phyloP scores from a whole-genome alignment of 92 coral and sea anemone genomes.

The Palythoa heliodiscus region DNA sequence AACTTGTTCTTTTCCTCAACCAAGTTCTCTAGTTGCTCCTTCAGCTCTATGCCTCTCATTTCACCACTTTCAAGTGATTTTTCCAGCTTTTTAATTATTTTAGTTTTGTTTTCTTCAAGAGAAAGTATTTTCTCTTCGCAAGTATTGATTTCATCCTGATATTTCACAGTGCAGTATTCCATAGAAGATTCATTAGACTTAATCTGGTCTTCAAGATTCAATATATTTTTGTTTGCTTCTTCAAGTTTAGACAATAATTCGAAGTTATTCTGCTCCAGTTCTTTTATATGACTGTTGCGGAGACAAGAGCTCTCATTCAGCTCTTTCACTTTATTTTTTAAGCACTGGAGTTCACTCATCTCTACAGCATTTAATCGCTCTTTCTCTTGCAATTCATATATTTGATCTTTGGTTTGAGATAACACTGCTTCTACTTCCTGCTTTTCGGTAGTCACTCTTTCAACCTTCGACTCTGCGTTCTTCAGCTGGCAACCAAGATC shows the following conservation, averaged over 20 bases:
- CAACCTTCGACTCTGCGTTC: constrained; percentile 40
- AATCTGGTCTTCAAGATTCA: constrained; percentile 35
- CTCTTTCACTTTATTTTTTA: constrained; percentile 51
- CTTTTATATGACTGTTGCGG: constrained; percentile 40
- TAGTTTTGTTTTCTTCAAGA: constrained; percentile 35
- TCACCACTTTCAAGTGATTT: constrained; percentile 17
- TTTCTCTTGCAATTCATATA: constrained; percentile 52
- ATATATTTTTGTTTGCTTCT: constrained; percentile 37
- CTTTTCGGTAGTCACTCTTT: constrained; percentile 51
- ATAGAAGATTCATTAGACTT: constrained; percentile 25
- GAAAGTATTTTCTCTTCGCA: constrained; percentile 32
- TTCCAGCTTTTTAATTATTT: not conserved
- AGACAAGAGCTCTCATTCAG: constrained; percentile 35
- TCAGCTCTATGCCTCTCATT: not conserved
- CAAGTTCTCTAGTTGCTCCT: constrained; percentile 15
- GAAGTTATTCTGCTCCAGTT: constrained; percentile 37
- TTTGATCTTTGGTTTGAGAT: constrained; percentile 55
- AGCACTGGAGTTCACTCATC: constrained; percentile 30
- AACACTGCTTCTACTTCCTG: constrained; percentile 52
- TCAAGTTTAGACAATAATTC: constrained; percentile 56
- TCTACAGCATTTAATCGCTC: constrained; percentile 36
- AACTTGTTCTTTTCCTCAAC: constrained; percentile 3
- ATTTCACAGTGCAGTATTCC: constrained; percentile 14
- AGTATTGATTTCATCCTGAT: constrained; percentile 46
- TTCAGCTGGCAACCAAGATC: constrained; percentile 50